Percentiles rank a stretch among this genome's conserved stretches.
These are phyloP conservation scores for Morone chrysops DNA, from an alignment of 2,113 vertebrate species.

Conservation along the genomic window DNA sequence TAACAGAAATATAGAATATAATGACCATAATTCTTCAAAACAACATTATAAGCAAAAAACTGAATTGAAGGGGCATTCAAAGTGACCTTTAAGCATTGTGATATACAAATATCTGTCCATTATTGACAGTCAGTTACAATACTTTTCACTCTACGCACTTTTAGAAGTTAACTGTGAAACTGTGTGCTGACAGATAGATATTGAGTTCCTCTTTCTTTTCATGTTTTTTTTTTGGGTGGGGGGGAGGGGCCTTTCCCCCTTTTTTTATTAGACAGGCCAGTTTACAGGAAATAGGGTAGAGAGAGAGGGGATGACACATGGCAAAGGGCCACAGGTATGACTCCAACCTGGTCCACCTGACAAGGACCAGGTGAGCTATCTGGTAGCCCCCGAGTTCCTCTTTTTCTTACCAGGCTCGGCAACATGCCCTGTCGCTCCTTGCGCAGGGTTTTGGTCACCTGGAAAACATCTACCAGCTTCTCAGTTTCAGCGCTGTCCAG, in stretches of 20 bases:
- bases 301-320: too few relatives aligned
- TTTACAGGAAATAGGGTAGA: too few relatives aligned
- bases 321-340: too few relatives aligned
- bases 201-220: too few relatives aligned
- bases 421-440: slow-evolving; percentile 89
- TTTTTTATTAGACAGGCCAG: too few relatives aligned
- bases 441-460: slow-evolving; percentile 91
- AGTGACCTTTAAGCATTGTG: neutral
- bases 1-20: neutral
- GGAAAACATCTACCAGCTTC: slow-evolving; percentile 93
- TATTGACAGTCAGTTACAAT: neutral
- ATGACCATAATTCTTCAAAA: neutral
- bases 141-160: neutral
- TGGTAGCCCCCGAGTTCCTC: neutral
- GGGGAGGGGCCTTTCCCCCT: too few relatives aligned
- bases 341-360: too few relatives aligned
- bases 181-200: neutral
- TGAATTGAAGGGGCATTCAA: neutral
- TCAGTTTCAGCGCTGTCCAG: slow-evolving; percentile 92
- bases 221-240: too few relatives aligned
- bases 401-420: slow-evolving; percentile 85
- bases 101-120: neutral
- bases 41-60: neutral
- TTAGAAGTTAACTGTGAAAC: neutral
- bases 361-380: too few relatives aligned